Conservation (phyloP, 2,888 invertebrate genomes). For the Drosophila neutralis region DNA sequence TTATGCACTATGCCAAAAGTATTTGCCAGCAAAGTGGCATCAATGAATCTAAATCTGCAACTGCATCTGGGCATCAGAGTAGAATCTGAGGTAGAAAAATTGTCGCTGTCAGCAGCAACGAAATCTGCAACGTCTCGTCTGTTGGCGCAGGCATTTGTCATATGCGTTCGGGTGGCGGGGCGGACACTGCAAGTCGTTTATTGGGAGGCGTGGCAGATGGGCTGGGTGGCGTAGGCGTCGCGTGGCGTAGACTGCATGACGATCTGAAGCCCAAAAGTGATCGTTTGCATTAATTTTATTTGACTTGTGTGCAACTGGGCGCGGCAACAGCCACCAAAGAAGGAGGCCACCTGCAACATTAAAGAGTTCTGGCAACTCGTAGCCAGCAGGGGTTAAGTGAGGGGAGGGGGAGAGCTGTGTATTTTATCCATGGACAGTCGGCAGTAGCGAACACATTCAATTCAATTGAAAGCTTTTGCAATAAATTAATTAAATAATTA, state of each 20-base stretch:
- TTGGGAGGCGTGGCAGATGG: conserved; percentile 43
- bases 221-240: conserved; percentile 67
- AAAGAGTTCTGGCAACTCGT: conserved; percentile 25
- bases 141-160: conserved; percentile 58
- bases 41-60: conserved; percentile 69
- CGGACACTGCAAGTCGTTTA: conserved; percentile 14
- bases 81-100: conserved; percentile 60
- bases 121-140: conserved; percentile 60
- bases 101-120: conserved; percentile 69
- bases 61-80: conserved; percentile 22
- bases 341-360: conserved; percentile 73
- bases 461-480: conserved; percentile 71
- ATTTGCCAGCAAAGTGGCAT: conserved; percentile 77
- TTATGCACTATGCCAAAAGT: conserved; percentile 71
- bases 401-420: not conserved
- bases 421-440: conserved; percentile 28
- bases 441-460: conserved; percentile 33
- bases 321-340: conserved; percentile 53
- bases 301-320: conserved; percentile 74
- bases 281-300: conserved; percentile 61
- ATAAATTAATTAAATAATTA: conserved; percentile 80
- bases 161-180: not conserved
- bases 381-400: not conserved
- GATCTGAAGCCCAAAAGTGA: conserved; percentile 31
- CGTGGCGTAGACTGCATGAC: conserved; percentile 80